These are phyloP conservation scores for Lepidostoma basale DNA, from an alignment of 1,140 invertebrate species.

Conservation along the genomic window DNA sequence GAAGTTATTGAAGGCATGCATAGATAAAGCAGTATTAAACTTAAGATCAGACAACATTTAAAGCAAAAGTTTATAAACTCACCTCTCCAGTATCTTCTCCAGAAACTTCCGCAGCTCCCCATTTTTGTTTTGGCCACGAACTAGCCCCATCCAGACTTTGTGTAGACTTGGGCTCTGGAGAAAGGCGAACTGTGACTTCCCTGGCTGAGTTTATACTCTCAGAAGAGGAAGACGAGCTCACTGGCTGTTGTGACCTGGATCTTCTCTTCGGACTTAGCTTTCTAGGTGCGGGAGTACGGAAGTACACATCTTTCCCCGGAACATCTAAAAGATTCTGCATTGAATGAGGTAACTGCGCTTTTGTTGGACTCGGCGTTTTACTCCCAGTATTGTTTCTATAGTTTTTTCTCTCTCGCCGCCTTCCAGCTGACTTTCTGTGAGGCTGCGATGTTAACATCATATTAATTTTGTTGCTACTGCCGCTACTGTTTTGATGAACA, in stretches of 20 bases:
- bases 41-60: too few relatives aligned
- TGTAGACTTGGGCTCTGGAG: slow-evolving; percentile 48
- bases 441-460: slow-evolving; percentile 48
- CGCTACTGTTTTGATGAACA: slow-evolving; percentile 54
- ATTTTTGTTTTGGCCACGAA: slow-evolving; percentile 48
- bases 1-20: too few relatives aligned
- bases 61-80: slow-evolving; percentile 25
- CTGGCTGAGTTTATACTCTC: slow-evolving; percentile 58
- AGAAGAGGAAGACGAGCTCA: slow-evolving; percentile 60
- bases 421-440: slow-evolving; percentile 61
- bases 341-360: slow-evolving; percentile 59
- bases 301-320: slow-evolving; percentile 47
- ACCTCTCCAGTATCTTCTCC: slow-evolving; percentile 54
- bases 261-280: slow-evolving; percentile 61
- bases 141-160: slow-evolving; percentile 49
- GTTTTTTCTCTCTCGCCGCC: slow-evolving; percentile 58
- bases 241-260: slow-evolving; percentile 51
- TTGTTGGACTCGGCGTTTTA: slow-evolving; percentile 58
- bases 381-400: slow-evolving; percentile 54
- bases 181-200: slow-evolving; percentile 48
- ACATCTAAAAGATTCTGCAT: slow-evolving; percentile 61
- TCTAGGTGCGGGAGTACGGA: slow-evolving; percentile 50
- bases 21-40: too few relatives aligned
- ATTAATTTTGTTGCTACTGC: slow-evolving; percentile 52
- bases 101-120: slow-evolving; percentile 48